A percentile compares a stretch with the other conserved stretches of the same genome.
phyloP scores from a whole-genome alignment of 2,113 vertebrate species.

The Pogonocichla stellata region DNA sequence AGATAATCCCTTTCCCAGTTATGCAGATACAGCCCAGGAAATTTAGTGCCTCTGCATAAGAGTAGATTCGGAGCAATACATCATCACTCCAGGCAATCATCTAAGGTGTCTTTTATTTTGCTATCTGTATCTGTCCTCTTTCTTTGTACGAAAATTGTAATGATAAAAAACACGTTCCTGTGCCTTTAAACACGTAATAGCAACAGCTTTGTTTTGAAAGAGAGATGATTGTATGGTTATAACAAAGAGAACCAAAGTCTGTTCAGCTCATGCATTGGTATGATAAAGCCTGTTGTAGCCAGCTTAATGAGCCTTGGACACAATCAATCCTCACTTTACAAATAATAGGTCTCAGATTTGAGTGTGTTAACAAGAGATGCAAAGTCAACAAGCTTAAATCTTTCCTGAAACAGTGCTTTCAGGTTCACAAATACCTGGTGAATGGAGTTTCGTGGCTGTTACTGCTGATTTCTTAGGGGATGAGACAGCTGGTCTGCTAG shows the following conservation, averaged over 20 bases:
- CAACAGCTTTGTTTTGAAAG: not conserved
- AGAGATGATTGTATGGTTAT: not conserved
- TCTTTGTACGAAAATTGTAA: not conserved
- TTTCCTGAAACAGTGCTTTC: not conserved
- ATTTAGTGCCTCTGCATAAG: not conserved
- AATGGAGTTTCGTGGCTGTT: slow-evolving; percentile 84
- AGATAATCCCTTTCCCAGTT: not conserved
- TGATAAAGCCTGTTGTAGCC: not conserved
- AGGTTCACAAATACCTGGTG: slow-evolving; percentile 80
- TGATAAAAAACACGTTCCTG: not conserved
- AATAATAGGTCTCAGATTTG: not conserved
- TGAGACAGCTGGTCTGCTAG: slow-evolving; percentile 66
- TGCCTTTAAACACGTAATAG: not conserved
- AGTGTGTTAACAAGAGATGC: not conserved
- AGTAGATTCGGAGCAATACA: not conserved
- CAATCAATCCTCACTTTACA: not conserved
- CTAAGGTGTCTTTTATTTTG: not conserved
- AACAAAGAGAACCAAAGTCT: not conserved
- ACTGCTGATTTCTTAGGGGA: slow-evolving; percentile 84
- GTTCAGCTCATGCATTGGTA: not conserved
- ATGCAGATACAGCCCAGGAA: not conserved
- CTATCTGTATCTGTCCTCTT: not conserved
- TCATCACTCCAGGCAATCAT: not conserved
- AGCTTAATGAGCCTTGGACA: not conserved
- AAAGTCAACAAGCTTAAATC: not conserved